These are phyloP conservation scores for Echinometra lucunter DNA, from an alignment of 53 echinoderm and acorn worm species.

Conservation along the genomic window DNA sequence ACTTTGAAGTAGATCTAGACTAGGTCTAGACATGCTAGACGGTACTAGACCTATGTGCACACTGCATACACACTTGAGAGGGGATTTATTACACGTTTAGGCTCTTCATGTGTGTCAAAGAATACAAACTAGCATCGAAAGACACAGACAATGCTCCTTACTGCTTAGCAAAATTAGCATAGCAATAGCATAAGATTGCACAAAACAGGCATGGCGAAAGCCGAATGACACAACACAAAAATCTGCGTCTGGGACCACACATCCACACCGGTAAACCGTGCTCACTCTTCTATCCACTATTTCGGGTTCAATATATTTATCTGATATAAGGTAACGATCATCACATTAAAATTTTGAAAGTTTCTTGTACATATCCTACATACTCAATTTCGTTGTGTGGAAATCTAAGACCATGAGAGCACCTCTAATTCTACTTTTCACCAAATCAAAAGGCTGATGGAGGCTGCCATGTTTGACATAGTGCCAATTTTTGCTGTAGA, in stretches of 20 bases:
- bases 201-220: background rate
- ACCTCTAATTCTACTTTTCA: background rate
- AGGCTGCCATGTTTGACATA: constrained; percentile 52
- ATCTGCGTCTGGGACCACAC: background rate
- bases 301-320: background rate
- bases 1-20: too few relatives aligned
- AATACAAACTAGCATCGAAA: too few relatives aligned
- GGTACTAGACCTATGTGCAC: too few relatives aligned
- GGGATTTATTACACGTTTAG: too few relatives aligned
- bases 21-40: too few relatives aligned
- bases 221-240: background rate
- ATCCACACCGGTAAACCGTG: background rate
- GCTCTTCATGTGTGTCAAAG: too few relatives aligned
- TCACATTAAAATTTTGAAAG: background rate
- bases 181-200: too few relatives aligned
- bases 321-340: background rate
- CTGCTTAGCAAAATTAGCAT: too few relatives aligned
- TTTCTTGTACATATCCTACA: background rate
- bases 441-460: constrained; percentile 35
- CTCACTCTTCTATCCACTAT: too few relatives aligned
- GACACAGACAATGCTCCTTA: too few relatives aligned
- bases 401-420: background rate
- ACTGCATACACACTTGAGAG: too few relatives aligned
- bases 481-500: background rate
- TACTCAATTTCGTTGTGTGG: background rate